These are phyloP conservation scores for Alligator sinensis DNA, from an alignment of 2,113 vertebrate genomes.

Conservation along the genomic window DNA sequence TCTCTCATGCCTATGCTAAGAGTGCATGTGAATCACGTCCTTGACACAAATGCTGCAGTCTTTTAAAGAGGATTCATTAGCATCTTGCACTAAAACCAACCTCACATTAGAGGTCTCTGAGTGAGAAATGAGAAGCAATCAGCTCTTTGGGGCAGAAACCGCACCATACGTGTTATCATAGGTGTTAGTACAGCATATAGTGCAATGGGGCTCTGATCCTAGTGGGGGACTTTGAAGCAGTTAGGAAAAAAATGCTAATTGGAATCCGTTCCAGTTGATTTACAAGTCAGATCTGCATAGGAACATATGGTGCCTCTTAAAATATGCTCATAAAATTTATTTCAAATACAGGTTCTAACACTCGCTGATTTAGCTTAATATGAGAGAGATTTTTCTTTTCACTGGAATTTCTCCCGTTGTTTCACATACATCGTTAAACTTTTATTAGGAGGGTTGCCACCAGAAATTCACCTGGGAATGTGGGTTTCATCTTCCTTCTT, in stretches of 20 bases:
- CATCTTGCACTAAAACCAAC: not conserved
- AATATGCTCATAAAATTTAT: constrained; percentile 63
- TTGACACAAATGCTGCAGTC: not conserved
- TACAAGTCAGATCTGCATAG: constrained; percentile 12
- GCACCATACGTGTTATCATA: rapidly evolving
- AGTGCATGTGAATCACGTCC: not conserved
- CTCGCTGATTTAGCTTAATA: constrained; percentile 50
- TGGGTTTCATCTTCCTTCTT: not conserved
- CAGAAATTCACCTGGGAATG: not conserved
- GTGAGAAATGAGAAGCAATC: not conserved
- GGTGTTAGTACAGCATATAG: not conserved
- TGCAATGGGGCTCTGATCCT: not conserved
- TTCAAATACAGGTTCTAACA: constrained; percentile 57
- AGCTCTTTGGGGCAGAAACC: rapidly evolving
- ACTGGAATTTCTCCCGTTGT: constrained; percentile 31
- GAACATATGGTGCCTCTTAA: constrained; percentile 65
- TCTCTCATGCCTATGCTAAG: not conserved
- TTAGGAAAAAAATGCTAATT: not conserved
- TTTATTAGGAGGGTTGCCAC: not conserved
- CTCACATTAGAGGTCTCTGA: rapidly evolving
- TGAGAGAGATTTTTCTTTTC: constrained; percentile 9
- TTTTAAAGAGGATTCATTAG: not conserved
- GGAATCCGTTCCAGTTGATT: not conserved
- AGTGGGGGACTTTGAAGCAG: rapidly evolving
- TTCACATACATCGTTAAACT: not conserved